A percentile compares a stretch with the other conserved stretches of the same genome.
Evolutionary conservation across 2,797 vertebrate species (phyloP).

Genomic region (Fratercula arctica): DNA sequence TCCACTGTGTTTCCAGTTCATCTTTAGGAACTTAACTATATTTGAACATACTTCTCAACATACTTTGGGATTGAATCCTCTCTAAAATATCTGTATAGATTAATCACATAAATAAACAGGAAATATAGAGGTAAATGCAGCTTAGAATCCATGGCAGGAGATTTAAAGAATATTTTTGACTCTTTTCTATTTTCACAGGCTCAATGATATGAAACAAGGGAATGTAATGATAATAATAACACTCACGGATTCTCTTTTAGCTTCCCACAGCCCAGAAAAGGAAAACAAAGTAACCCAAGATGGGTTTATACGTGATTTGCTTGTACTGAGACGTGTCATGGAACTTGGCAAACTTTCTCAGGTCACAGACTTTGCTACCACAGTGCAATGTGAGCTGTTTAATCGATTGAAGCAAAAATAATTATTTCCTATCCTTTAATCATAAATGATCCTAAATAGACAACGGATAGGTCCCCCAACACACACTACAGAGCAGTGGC

Average conservation of each 20-base stretch:
- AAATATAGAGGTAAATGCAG: neutral
- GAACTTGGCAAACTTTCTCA: constrained; percentile 51
- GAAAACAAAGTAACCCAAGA: constrained; percentile 47
- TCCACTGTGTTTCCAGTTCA: neutral
- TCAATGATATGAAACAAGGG: neutral
- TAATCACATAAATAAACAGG: neutral
- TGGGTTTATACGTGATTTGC: constrained; percentile 6
- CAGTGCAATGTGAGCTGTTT: neutral
- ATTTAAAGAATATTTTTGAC: neutral
- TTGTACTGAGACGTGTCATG: constrained; percentile 43
- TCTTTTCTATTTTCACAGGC: neutral
- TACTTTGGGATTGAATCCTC: neutral
- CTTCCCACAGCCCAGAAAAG: constrained; percentile 34
- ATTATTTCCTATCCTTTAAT: constrained; percentile 1
- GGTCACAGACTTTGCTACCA: constrained; percentile 24
- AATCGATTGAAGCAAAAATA: constrained; percentile 19
- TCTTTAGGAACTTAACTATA: neutral
- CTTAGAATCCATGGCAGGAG: neutral
- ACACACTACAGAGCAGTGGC: neutral
- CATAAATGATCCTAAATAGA: neutral
- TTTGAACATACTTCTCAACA: neutral
- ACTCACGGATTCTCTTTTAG: neutral
- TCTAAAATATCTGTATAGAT: neutral
- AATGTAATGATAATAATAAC: constrained; percentile 24
- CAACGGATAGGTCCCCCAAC: neutral